Evolutionary conservation across 92 coral and sea anemone species (phyloP), one percentile per base, ranked within the genome.

Genomic region (Paragorgia papillata): DNA sequence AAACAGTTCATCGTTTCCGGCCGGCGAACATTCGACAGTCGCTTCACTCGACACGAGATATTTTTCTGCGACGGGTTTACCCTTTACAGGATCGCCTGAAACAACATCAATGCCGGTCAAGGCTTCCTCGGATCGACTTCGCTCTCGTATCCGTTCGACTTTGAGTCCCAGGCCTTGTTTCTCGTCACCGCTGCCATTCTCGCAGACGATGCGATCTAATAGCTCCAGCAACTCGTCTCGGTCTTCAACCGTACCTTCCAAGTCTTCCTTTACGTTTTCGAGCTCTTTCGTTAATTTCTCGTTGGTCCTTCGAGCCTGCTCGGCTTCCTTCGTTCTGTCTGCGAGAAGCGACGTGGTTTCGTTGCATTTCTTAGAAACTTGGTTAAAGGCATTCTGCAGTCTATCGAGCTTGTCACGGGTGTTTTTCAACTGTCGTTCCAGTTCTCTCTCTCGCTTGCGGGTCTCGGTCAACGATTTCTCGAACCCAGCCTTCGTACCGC

Each of bases 391-490:
- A 33, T 30, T 31, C 32, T 71, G 78, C 8, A 71, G 10, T 7
- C 32, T 64, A 58, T 71, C 64, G 35, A 63, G 43, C 41, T 71
- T 51, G 18, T n/a, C 25, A 18, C 50, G 61, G 41, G 62, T 39
- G 32, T 84, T 78, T 51, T 69, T 70, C 37, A 79, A 40, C 30
- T 83, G 57, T 86, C 88, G 24, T 73, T 40, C 62, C 67, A 44
- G 29, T 49, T 35, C 57, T 70, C 81, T 65, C 33, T 69, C 82
- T 20, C 73, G 75, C 14, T 75, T 54, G 5, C 69, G 53, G 27
- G 83, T 60, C 74, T 70, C 78, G 20, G 71, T 44, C 33, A 44
- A 46, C 9, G 70, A 34, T 33, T 62, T 61, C 35, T 65, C 74
- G 44, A 24, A 34, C 48, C 31, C 74, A 44, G 43, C 39, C 46